Conservation (phyloP, 2,888 invertebrate species). For the Tenthredo scrophulariae region DNA sequence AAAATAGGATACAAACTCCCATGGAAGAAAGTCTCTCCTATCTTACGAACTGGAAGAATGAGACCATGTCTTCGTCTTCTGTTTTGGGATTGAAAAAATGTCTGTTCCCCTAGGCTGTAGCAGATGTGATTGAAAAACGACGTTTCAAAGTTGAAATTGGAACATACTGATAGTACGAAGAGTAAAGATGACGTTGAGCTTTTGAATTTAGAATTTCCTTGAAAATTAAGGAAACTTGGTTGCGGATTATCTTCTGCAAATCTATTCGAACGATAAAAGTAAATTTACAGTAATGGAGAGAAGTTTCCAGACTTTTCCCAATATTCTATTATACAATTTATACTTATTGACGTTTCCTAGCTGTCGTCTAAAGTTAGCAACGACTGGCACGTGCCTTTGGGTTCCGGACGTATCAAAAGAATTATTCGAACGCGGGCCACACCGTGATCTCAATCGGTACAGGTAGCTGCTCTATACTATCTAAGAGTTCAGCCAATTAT, state of each 20-base stretch:
- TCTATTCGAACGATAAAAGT: not conserved
- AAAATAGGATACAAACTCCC: not conserved
- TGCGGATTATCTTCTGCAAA: not conserved
- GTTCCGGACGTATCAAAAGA: conserved; percentile 22
- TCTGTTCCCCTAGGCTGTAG: not conserved
- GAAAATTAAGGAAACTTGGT: not conserved
- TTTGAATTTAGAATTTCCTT: not conserved
- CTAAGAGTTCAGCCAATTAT: conserved; percentile 19
- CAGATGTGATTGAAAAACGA: not conserved
- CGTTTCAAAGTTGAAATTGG: not conserved
- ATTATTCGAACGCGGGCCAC: conserved; percentile 3
- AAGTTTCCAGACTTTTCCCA: conserved; percentile 20
- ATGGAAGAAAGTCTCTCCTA: not conserved
- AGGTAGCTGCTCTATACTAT: not conserved
- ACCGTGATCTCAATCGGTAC: conserved; percentile 15
- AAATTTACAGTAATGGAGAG: conserved; percentile 2
- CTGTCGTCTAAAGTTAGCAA: conserved; percentile 52
- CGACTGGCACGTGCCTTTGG: conserved; percentile 42
- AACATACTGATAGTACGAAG: too few relatives aligned
- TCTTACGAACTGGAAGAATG: not conserved
- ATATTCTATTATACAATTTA: conserved; percentile 37
- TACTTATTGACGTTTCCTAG: conserved; percentile 44
- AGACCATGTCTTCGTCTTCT: too few relatives aligned
- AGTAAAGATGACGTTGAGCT: not conserved
- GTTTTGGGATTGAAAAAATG: not conserved